phyloP scores from a whole-genome alignment of 1,140 invertebrate genomes.

The Zaprionus inermis region DNA sequence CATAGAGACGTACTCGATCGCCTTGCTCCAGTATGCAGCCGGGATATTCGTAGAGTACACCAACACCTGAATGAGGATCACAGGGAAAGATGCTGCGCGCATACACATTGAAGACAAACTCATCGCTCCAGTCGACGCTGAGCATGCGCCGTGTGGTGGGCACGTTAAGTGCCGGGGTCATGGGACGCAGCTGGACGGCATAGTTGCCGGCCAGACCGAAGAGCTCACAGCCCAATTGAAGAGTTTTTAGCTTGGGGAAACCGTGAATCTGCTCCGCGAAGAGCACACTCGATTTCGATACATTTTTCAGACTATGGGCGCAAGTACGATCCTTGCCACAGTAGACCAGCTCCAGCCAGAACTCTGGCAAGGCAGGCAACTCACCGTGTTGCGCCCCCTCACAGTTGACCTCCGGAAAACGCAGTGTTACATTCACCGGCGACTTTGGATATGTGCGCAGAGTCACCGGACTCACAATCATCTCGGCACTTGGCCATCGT shows the following conservation, averaged over 20 bases:
- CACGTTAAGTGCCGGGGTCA: conserved; percentile 85
- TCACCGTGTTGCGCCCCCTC: conserved; percentile 83
- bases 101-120: conserved; percentile 92
- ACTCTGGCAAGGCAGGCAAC: conserved; percentile 87
- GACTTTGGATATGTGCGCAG: conserved; percentile 91
- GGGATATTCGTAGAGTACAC: conserved; percentile 92
- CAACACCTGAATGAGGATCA: conserved; percentile 87
- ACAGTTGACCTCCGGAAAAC: conserved; percentile 89
- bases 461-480: conserved; percentile 89
- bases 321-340: conserved; percentile 88
- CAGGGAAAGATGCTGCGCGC: conserved; percentile 92
- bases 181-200: conserved; percentile 87
- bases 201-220: conserved; percentile 92
- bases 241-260: conserved; percentile 87
- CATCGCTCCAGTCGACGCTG: conserved; percentile 91
- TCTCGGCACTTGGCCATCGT: conserved; percentile 90
- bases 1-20: conserved; percentile 91
- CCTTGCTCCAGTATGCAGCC: conserved; percentile 89
- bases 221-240: conserved; percentile 89
- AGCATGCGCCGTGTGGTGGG: conserved; percentile 87
- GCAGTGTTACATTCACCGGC: conserved; percentile 88
- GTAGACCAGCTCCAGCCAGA: conserved; percentile 90
- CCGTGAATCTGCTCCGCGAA: conserved; percentile 89
- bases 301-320: conserved; percentile 42
- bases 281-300: conserved; percentile 85